These are phyloP conservation scores for Spodoptera exigua DNA, from an alignment of 2,888 invertebrate genomes.

Conservation along the genomic window DNA sequence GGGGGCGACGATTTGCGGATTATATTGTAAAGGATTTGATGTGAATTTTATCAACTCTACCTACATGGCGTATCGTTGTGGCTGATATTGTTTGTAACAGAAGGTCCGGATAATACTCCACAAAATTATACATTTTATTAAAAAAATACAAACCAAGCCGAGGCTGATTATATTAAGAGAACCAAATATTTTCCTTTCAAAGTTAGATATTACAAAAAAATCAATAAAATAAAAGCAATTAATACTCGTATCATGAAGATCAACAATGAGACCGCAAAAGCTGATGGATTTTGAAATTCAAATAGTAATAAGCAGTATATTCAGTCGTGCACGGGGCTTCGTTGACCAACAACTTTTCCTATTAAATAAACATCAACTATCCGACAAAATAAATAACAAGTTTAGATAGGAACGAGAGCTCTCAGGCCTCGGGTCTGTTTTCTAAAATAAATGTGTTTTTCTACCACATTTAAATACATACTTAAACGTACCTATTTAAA, in stretches of 20 bases:
- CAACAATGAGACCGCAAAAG: slow-evolving; percentile 23
- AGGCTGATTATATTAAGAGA: too few species aligned
- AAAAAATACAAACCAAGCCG: too few species aligned
- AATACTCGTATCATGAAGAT: slow-evolving; percentile 8
- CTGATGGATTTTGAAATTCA: slow-evolving; percentile 46
- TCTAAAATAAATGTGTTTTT: slow-evolving; percentile 25
- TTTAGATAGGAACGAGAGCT: slow-evolving; percentile 59
- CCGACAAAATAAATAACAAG: slow-evolving; percentile 62
- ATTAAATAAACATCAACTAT: slow-evolving; percentile 63
- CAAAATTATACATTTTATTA: too few species aligned
- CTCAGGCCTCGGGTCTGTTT: slow-evolving; percentile 46
- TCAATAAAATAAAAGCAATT: slow-evolving; percentile 18
- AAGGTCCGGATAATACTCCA: too few species aligned
- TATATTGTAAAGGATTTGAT: slow-evolving; percentile 19
- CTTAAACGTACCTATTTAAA: too few species aligned
- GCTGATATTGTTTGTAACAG: too few species aligned
- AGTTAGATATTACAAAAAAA: not conserved
- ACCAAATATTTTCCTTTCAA: too few species aligned
- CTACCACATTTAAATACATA: slow-evolving; percentile 13
- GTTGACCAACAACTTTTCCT: slow-evolving; percentile 59
- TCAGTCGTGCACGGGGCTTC: slow-evolving; percentile 24
- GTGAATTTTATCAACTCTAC: slow-evolving; percentile 9
- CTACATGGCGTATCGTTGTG: not conserved
- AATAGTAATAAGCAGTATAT: slow-evolving; percentile 49
- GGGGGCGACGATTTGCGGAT: slow-evolving; percentile 38